A percentile compares a stretch with the other conserved stretches of the same genome.
Evolutionary conservation across 2,888 invertebrate species (phyloP).

Genomic region (Eupithecia subumbrata): DNA sequence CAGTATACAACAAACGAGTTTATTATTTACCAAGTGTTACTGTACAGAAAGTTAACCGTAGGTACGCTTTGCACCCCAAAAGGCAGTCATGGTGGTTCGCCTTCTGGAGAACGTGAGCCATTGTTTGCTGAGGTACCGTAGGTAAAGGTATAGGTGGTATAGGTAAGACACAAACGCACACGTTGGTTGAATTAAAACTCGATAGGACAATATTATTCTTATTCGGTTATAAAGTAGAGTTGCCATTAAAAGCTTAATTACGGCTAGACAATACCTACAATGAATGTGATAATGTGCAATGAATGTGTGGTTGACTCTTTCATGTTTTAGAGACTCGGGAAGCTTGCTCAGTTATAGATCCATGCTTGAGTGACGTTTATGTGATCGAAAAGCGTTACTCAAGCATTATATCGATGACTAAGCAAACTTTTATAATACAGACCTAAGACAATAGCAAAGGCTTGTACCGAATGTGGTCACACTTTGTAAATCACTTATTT

Average conservation of each 20-base stretch:
- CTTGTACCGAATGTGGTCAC: no score
- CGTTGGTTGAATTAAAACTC: neutral
- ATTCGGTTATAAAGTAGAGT: neutral
- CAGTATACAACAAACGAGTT: slow-evolving; percentile 46
- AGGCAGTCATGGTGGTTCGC: neutral
- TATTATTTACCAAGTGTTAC: slow-evolving; percentile 43
- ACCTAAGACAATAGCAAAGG: no score
- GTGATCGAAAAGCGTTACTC: no score
- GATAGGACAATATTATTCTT: neutral
- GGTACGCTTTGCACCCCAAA: neutral
- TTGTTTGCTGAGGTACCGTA: neutral
- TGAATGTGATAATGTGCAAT: neutral
- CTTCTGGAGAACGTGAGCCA: neutral
- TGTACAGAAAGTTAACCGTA: slow-evolving; percentile 36
- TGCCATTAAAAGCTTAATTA: neutral
- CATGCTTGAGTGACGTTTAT: no score
- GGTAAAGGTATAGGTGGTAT: neutral
- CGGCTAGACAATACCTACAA: neutral
- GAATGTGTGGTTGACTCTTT: neutral
- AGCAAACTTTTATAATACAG: no score
- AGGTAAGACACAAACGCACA: neutral
- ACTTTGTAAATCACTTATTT: no score
- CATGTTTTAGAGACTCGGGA: neutral
- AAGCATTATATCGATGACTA: no score
- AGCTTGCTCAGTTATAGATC: no score